A percentile compares a stretch with the other conserved stretches of the same genome.
Evolutionary conservation across 2,113 vertebrate species (phyloP).

Genomic region (Okapia johnstoni): DNA sequence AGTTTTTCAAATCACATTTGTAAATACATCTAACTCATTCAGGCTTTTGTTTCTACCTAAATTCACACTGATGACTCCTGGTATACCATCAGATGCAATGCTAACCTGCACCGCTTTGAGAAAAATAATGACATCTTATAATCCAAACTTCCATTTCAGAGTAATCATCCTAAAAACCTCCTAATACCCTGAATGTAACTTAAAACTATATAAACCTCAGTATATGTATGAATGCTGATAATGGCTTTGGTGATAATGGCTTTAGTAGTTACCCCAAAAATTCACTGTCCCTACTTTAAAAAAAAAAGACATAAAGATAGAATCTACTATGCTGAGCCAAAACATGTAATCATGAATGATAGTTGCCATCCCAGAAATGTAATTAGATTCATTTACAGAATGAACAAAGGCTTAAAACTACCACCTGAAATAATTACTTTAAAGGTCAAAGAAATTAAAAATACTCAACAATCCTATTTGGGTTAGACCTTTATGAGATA

Average conservation of each 20-base stretch:
- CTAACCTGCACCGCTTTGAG: neutral
- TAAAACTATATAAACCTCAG: neutral
- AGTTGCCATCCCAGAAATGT: neutral
- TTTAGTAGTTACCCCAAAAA: constrained; percentile 10
- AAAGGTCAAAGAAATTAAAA: neutral
- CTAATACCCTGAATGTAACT: neutral
- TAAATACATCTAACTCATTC: neutral
- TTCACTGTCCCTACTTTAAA: neutral
- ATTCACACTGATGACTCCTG: neutral
- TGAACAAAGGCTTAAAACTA: neutral
- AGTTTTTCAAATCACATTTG: neutral
- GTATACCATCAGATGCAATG: too few species aligned
- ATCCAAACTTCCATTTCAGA: neutral
- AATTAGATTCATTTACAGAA: neutral
- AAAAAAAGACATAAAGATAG: neutral
- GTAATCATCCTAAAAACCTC: neutral
- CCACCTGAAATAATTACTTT: constrained; percentile 42
- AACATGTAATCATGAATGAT: neutral
- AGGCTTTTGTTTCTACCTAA: neutral
- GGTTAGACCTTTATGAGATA: neutral
- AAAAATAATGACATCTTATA: neutral
- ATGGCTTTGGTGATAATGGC: neutral
- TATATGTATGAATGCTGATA: neutral
- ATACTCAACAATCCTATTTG: neutral
- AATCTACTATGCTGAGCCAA: neutral